Evolutionary conservation across 2,888 invertebrate species (phyloP).

Genomic region (Podotricha telesiphe): DNA sequence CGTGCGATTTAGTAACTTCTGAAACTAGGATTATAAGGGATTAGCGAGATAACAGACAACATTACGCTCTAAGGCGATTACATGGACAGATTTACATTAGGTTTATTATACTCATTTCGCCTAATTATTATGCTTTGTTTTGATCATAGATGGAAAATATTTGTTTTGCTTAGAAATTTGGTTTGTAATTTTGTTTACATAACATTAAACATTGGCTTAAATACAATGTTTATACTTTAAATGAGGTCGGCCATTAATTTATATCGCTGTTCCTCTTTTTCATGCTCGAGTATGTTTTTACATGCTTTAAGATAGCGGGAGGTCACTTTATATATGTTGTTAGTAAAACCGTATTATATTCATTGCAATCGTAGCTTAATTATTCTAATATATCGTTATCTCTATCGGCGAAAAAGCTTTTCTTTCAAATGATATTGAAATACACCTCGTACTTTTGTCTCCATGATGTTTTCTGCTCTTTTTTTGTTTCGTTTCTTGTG

Average conservation of each 20-base stretch:
- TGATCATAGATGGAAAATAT: not conserved
- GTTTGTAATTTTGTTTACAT: not conserved
- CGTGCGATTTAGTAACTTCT: constrained; percentile 43
- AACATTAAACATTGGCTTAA: not conserved
- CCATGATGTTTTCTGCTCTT: too few relatives aligned
- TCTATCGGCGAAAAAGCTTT: too few relatives aligned
- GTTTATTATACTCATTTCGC: constrained; percentile 12
- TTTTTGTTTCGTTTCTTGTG: too few relatives aligned
- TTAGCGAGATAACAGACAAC: constrained; percentile 41
- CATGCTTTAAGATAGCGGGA: too few relatives aligned
- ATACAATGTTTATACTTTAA: constrained; percentile 9
- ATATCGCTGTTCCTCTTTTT: not conserved
- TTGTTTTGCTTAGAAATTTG: constrained; percentile 8
- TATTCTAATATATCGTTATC: too few relatives aligned
- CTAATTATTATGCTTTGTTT: constrained; percentile 24
- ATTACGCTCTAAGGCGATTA: constrained; percentile 25
- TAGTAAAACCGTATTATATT: too few relatives aligned
- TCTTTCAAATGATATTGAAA: too few relatives aligned
- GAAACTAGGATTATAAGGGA: constrained; percentile 41
- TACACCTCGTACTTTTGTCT: too few relatives aligned
- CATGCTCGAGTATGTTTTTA: too few relatives aligned
- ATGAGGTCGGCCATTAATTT: not conserved
- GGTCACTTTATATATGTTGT: too few relatives aligned
- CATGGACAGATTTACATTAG: constrained; percentile 20
- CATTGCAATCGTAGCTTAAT: too few relatives aligned